Conservation (phyloP, 2,797 vertebrate species). For the Cossypha dichroa region DNA sequence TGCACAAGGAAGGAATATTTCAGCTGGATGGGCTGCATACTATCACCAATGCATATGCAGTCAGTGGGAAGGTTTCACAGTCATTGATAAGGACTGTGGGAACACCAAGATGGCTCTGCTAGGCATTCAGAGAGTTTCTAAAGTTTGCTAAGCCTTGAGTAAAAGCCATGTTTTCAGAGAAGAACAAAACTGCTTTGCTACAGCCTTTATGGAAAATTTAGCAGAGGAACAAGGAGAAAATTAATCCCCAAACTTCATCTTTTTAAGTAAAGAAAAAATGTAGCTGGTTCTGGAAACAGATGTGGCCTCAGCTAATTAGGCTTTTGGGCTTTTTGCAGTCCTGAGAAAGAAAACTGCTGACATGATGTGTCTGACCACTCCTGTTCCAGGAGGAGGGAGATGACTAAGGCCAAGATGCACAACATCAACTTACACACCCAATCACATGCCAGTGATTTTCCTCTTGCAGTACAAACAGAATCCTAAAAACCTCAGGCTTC, state of each 20-base stretch:
- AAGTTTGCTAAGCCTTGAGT: background rate
- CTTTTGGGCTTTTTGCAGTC: background rate
- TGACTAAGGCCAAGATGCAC: background rate
- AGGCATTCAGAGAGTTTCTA: background rate
- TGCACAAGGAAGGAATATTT: background rate
- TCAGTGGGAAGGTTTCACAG: background rate
- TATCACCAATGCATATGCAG: background rate
- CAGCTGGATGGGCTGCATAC: background rate
- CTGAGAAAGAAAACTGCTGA: background rate
- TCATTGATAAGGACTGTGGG: background rate
- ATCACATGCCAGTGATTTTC: background rate
- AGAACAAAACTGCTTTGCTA: background rate
- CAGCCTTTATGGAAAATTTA: background rate
- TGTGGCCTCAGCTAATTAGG: background rate
- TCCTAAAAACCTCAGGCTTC: background rate
- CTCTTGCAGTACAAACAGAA: background rate
- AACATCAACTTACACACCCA: background rate
- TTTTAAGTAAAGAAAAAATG: background rate
- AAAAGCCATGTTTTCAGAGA: background rate
- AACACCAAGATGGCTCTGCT: background rate
- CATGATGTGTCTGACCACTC: background rate
- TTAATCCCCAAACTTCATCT: background rate
- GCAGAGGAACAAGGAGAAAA: background rate
- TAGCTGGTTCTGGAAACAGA: background rate
- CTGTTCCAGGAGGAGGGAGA: background rate